Evolutionary conservation across 92 coral and sea anemone genomes (phyloP).

Genomic region (Blastomussa wellsi): DNA sequence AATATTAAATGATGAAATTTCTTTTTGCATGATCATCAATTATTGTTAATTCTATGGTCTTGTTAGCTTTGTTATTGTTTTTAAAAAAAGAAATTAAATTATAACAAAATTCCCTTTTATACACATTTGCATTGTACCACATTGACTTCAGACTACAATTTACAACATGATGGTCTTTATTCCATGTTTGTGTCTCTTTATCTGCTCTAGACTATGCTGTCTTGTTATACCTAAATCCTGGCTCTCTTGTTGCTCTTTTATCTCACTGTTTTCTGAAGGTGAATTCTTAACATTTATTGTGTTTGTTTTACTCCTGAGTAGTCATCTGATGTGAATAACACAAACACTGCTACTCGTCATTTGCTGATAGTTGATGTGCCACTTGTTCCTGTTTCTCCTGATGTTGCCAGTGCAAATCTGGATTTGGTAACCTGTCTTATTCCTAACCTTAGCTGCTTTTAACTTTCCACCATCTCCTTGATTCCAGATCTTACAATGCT

Average conservation of each 20-base stretch:
- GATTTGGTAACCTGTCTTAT: conserved; percentile 25
- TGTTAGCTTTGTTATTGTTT: too few relatives aligned
- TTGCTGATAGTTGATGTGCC: conserved; percentile 5
- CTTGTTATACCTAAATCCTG: too few relatives aligned
- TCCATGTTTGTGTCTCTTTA: not conserved
- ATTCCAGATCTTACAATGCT: not conserved
- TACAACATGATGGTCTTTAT: too few relatives aligned
- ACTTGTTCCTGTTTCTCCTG: conserved; percentile 17
- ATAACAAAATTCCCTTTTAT: too few relatives aligned
- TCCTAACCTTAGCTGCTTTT: not conserved
- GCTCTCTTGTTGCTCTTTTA: not conserved
- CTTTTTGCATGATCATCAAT: too few relatives aligned
- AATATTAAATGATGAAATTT: too few relatives aligned
- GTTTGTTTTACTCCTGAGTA: conserved; percentile 21
- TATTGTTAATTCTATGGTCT: too few relatives aligned
- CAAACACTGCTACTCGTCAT: conserved; percentile 9
- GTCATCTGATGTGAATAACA: conserved; percentile 32
- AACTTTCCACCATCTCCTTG: not conserved
- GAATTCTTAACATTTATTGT: not conserved
- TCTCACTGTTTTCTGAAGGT: not conserved
- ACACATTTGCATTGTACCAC: too few relatives aligned
- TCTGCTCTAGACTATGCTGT: not conserved
- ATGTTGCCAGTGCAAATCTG: not conserved
- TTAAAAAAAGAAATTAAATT: too few relatives aligned
- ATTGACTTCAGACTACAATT: too few relatives aligned